Percentiles rank a stretch among this genome's conserved stretches.
These are phyloP conservation scores for Nothura maculosa DNA, from an alignment of 2,797 vertebrate genomes.

Conservation along the genomic window DNA sequence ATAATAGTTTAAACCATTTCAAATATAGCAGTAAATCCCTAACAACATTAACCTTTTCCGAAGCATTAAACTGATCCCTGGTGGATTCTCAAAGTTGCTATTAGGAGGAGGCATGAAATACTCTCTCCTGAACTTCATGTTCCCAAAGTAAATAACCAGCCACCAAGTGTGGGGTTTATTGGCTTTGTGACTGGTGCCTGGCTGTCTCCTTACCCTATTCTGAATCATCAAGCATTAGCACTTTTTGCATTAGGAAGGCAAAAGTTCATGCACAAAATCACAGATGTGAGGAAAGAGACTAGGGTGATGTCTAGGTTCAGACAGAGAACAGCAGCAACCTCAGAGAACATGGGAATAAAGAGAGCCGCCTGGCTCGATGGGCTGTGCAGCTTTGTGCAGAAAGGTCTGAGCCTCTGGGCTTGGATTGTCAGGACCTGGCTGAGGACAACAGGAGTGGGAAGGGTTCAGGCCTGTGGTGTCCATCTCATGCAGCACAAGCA, in stretches of 20 bases:
- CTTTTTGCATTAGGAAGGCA: background rate
- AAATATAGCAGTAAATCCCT: conserved; percentile 47
- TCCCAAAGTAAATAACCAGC: conserved; percentile 5
- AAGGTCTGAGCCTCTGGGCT: background rate
- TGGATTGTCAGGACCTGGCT: background rate
- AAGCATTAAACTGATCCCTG: conserved; percentile 35
- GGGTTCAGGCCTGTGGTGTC: background rate
- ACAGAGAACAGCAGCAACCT: rapidly evolving
- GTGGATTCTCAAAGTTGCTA: conserved; percentile 32
- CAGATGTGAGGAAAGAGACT: background rate
- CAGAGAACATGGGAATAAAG: background rate
- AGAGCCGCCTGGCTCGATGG: background rate
- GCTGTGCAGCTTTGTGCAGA: background rate
- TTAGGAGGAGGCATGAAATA: background rate
- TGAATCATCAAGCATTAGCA: background rate
- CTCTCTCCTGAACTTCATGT: conserved; percentile 1
- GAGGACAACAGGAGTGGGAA: background rate
- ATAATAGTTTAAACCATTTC: conserved; percentile 56
- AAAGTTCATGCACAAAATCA: background rate
- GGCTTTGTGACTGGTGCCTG: background rate
- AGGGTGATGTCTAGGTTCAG: background rate
- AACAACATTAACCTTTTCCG: conserved; percentile 65
- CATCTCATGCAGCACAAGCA: background rate
- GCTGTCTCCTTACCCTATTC: background rate
- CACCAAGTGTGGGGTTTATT: background rate